Evolutionary conservation across 37 sponge, comb jelly and placozoan genomes (phyloP), one percentile per base, ranked within the genome.

Genomic region (Diacarnus erythraeanus): DNA sequence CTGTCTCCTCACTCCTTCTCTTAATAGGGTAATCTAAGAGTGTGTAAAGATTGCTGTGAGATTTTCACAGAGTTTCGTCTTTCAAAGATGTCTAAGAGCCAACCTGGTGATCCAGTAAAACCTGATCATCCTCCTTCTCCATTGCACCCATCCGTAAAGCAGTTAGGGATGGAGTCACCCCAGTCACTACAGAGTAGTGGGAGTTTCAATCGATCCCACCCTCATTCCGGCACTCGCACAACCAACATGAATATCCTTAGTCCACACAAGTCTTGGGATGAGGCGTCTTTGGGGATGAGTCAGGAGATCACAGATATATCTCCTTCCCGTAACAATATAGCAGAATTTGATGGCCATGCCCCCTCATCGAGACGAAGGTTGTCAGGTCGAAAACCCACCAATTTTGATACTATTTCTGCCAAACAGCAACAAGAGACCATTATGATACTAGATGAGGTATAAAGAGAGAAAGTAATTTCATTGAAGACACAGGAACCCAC

Each of bases 201-300:
- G 0, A 79, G 4, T 25, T 27, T 34, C 5, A 67, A 34, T 15
- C 59, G 37, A 15, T 17, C 38, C 3, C n/a, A 35, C 41, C 23
- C 61, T 17, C 61, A 26, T 25, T 6, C 61, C 5, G 61, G 61
- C 26, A 8, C 69, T 10, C 69, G 69, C 34, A 27, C 69, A 20
- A 30, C 10, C 2, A 38, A 36, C 37, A 20, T 68, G 69, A 61
- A 22, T 39, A 43, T 72, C 35, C 63, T 81, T 21, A 72, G 30
- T 72, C 73, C 82, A 9, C 80, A 80, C 80, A 80, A 56, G 59
- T 80, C 80, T 21, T 80, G 80, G 80, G 80, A 80, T 38, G 80
- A 80, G 27, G 57, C 80, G 0, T 65, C 51, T 33, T 43, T 10
- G 1, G 57, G 77, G 39, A 47, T 64, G 42, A 61, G 71, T 35